Base-by-base conservation (phyloP, 2,888 invertebrate genomes). In the Leptarthrus brevirostris region DNA sequence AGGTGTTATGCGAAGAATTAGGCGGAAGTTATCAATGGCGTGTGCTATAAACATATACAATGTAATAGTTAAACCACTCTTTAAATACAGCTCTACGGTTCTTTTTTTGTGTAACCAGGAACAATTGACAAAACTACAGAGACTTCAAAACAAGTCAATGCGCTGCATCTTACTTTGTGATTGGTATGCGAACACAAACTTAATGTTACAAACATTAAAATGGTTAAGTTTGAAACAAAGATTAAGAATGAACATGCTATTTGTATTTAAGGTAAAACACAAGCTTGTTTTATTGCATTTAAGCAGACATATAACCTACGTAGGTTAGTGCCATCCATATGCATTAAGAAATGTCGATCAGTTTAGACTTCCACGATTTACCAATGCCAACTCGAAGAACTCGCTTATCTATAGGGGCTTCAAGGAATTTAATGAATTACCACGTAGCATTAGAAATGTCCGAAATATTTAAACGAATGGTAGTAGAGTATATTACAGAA, bases 21-120 rank as follows among this genome's bases (percentile, higher is more conserved):
- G 44, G 14, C 24, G 12, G 2, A 40, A 20, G 18, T 8, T 61
- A 3, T 61, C 40, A 6, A 16, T 20, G 16, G 40, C 12, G 20
- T 40, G 20, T 40, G 40, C 61, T 36, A 61, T 22, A 40, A 61
- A 2, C 4, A 22, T 61, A n/a, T 61, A 40, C 6, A 61, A 61
- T 22, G 20, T 40, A 24, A 36, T 61, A 5, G 20, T 61, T 10
- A 10, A 18, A 6, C 40, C 20, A 1, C 61, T 36, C 22, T 61
- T 20, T 4, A 8, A 61, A 3, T 61, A 40, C 22, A 34, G 36
- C 22, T 34, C 61, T 12, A 36, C 61, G 14, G 36, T 64, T n/a
- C 44, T 40, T 1, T 18, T 24, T n/a, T 22, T 64, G 8, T 24
- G 47, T 22, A 47, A 5, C 26, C 12, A 47, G 24, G 24, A 22